Conservation (phyloP, 2,888 invertebrate genomes). For the Troides aeacus region DNA sequence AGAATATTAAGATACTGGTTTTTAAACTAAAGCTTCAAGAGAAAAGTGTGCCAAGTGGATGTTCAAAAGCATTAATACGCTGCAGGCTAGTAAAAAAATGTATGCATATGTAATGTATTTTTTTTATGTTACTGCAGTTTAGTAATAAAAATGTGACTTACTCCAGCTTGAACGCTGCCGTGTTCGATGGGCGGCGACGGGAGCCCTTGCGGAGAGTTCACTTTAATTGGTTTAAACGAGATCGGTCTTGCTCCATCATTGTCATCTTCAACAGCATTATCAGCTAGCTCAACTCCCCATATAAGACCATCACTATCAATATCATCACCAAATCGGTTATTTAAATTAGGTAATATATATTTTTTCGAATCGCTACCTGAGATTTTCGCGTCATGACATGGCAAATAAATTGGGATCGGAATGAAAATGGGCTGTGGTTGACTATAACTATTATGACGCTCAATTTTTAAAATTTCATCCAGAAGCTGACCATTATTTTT, state of each 20-base stretch:
- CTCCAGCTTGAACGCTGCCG: slow-evolving; percentile 44
- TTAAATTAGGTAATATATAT: not conserved
- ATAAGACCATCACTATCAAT: slow-evolving; percentile 43
- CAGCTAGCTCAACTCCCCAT: slow-evolving; percentile 51
- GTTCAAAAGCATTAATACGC: too few species aligned
- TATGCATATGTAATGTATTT: too few species aligned
- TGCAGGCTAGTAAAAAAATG: too few species aligned
- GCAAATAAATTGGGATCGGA: not conserved
- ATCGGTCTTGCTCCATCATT: slow-evolving; percentile 57
- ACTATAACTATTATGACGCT: not conserved
- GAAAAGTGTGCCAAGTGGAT: too few species aligned
- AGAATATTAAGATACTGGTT: too few species aligned
- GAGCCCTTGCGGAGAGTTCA: slow-evolving; percentile 34
- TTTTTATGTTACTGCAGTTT: too few species aligned
- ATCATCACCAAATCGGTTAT: slow-evolving; percentile 45
- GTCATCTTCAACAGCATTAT: slow-evolving; percentile 40
- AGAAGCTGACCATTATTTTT: not conserved
- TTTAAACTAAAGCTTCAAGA: too few species aligned
- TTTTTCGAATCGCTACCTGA: not conserved
- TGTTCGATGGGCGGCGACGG: slow-evolving; percentile 47
- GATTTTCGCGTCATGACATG: not conserved
- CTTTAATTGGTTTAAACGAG: slow-evolving; percentile 46
- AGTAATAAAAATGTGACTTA: slow-evolving; percentile 30
- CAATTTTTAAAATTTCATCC: slow-evolving; percentile 1
- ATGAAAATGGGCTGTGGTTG: not conserved